Evolutionary conservation across 2,113 vertebrate species (phyloP).

Genomic region (Ceyx melanurus): DNA sequence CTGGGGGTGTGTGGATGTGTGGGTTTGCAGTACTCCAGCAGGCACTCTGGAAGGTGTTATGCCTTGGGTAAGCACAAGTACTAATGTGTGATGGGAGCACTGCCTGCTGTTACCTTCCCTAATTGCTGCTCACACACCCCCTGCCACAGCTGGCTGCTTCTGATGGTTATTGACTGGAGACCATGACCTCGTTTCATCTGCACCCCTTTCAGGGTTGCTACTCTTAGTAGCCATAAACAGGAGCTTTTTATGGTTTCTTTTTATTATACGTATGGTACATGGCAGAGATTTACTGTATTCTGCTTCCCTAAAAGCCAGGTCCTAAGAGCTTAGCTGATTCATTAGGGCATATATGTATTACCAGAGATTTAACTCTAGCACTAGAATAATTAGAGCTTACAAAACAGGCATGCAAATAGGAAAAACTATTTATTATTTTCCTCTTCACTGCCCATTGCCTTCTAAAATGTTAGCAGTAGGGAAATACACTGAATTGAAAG

Average conservation of each 20-base stretch:
- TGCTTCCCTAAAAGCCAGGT: not conserved
- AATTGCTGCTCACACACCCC: not conserved
- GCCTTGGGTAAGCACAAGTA: not conserved
- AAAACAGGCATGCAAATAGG: not conserved
- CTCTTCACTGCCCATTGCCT: not conserved
- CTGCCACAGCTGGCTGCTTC: not conserved
- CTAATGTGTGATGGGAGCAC: not conserved
- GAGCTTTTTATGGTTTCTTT: not conserved
- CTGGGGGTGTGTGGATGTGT: not conserved
- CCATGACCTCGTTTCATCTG: not conserved
- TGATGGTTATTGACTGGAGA: not conserved
- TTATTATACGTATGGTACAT: not conserved
- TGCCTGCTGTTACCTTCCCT: not conserved
- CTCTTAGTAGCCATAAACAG: not conserved
- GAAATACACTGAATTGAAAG: not conserved
- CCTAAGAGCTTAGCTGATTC: not conserved
- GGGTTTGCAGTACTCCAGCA: not conserved
- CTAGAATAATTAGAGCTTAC: slow-evolving; percentile 8
- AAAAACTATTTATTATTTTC: not conserved
- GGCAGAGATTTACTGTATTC: not conserved
- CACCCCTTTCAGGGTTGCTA: not conserved
- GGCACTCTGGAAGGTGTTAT: not conserved
- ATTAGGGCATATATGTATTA: not conserved
- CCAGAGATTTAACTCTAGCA: not conserved
- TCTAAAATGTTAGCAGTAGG: not conserved